Evolutionary conservation across 2,113 vertebrate species (phyloP).

Genomic region (Scytalopus superciliaris): DNA sequence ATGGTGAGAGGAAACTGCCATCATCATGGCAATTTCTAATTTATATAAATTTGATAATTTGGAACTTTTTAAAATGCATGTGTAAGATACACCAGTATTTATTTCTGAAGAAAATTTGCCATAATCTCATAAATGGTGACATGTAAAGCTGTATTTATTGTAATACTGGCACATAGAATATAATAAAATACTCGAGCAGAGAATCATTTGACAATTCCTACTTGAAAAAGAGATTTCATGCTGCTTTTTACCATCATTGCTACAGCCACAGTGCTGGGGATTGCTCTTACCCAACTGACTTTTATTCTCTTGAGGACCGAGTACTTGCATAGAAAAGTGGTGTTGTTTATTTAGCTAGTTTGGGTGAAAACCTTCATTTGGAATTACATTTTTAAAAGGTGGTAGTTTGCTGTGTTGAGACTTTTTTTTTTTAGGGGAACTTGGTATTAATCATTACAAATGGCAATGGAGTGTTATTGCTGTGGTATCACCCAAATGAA

Average conservation of each 20-base stretch:
- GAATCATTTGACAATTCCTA: neutral
- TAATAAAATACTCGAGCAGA: neutral
- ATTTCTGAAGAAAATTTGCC: neutral
- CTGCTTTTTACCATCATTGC: neutral
- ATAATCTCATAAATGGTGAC: neutral
- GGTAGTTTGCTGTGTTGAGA: neutral
- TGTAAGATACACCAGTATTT: neutral
- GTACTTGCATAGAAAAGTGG: neutral
- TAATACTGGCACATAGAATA: neutral
- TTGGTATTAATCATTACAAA: neutral
- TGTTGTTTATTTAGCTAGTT: neutral
- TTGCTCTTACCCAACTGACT: neutral
- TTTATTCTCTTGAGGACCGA: neutral
- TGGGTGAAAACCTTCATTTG: neutral
- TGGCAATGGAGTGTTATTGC: neutral
- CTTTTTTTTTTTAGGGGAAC: neutral
- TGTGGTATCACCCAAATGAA: neutral
- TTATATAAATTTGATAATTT: neutral
- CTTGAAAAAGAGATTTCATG: neutral
- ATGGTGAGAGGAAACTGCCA: neutral
- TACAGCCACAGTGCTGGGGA: neutral
- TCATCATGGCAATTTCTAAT: neutral
- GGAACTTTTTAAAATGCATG: accelerated
- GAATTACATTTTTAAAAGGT: neutral
- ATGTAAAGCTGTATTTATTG: neutral